Evolutionary conservation across 2,888 invertebrate genomes (phyloP).

Genomic region (Pedicia rivosa): DNA sequence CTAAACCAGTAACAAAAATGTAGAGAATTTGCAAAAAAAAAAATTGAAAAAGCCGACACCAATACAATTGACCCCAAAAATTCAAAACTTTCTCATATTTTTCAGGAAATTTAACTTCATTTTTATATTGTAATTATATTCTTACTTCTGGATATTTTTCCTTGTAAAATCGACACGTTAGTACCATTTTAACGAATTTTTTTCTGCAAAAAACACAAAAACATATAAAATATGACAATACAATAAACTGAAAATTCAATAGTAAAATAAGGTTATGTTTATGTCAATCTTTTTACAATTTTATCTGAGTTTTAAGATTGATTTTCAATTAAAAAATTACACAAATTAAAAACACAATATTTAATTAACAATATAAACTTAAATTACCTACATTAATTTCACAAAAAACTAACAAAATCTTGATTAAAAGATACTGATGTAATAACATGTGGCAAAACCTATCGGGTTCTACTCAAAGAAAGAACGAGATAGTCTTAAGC

Average conservation of each 20-base stretch:
- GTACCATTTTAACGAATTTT: conserved; percentile 47
- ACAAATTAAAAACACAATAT: no score
- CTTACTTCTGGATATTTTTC: conserved; percentile 81
- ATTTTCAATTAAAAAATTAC: no score
- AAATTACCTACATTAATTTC: background rate
- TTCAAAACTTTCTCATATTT: no score
- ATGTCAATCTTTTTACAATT: no score
- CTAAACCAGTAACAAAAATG: background rate
- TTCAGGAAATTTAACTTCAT: background rate
- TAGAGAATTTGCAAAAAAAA: background rate
- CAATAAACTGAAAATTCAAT: no score
- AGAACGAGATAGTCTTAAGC: background rate
- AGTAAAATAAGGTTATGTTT: no score
- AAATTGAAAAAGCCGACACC: background rate
- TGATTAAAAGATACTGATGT: background rate
- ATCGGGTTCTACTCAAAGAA: background rate
- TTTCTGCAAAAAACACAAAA: no score
- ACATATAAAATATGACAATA: no score
- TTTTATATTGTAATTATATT: background rate
- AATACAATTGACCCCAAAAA: background rate
- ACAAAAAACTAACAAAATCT: background rate
- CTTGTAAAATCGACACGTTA: conserved; percentile 92
- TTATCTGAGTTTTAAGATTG: no score
- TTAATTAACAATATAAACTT: no score
- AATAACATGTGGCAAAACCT: background rate